These are phyloP conservation scores for Canis aureus DNA, from an alignment of 2,113 vertebrate species.

Conservation along the genomic window DNA sequence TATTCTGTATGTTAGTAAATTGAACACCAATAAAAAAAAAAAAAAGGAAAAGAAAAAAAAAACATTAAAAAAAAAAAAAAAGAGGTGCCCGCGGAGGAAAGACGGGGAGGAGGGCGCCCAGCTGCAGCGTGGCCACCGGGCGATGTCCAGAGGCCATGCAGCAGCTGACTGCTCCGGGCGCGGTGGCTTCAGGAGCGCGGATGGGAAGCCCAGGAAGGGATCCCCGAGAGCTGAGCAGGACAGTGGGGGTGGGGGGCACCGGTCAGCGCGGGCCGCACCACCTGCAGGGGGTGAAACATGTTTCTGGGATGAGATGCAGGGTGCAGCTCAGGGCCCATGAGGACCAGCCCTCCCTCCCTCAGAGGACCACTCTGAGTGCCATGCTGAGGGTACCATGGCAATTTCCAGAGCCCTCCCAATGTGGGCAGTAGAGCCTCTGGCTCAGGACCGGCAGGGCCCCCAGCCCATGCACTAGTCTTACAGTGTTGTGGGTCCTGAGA, in stretches of 20 bases:
- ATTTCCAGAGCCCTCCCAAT: neutral
- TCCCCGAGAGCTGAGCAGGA: neutral
- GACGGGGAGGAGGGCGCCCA: fast-evolving
- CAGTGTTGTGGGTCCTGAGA: neutral
- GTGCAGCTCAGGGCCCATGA: neutral
- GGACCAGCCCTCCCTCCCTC: neutral
- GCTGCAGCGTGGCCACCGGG: fast-evolving
- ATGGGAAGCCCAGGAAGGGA: neutral
- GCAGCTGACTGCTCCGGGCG: too few species aligned
- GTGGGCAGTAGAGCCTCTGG: fast-evolving
- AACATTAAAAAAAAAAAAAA: too few species aligned
- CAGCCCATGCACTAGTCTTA: neutral
- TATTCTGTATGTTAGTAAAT: too few species aligned
- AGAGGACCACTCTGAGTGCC: neutral
- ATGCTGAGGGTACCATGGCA: fast-evolving
- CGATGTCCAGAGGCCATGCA: fast-evolving
- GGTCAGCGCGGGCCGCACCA: neutral
- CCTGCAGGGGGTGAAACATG: fast-evolving
- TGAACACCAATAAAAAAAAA: too few species aligned
- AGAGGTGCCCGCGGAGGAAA: fast-evolving
- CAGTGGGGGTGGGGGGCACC: too few species aligned
- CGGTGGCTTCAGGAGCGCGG: neutral
- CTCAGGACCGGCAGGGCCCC: neutral
- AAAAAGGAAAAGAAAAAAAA: too few species aligned
- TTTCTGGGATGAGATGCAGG: neutral